These are phyloP conservation scores for Ctenicera cuprea DNA, from an alignment of 2,888 invertebrate genomes.

Conservation along the genomic window DNA sequence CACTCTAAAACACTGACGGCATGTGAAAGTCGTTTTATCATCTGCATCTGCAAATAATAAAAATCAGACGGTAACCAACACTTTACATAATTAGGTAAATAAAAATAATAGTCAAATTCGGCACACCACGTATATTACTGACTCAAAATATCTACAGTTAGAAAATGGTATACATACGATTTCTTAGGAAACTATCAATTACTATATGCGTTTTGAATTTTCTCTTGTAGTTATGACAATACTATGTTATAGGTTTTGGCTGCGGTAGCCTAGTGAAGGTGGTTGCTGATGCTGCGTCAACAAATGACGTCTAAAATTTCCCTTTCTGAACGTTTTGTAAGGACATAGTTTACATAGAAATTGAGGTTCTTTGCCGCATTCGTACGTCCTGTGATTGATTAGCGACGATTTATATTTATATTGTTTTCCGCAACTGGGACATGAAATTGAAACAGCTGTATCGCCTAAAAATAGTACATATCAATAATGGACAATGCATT, in stretches of 20 bases:
- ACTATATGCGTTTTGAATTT: no score
- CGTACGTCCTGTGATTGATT: slow-evolving; percentile 57
- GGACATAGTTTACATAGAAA: slow-evolving; percentile 55
- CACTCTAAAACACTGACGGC: slow-evolving; percentile 46
- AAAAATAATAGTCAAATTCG: no score
- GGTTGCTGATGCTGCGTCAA: background rate
- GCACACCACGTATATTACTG: no score
- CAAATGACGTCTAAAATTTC: slow-evolving; percentile 31
- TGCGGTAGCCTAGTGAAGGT: background rate
- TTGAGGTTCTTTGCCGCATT: slow-evolving; percentile 62
- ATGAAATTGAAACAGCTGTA: slow-evolving; percentile 57
- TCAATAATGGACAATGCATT: no score
- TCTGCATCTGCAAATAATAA: background rate
- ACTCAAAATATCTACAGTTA: no score
- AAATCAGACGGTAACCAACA: background rate
- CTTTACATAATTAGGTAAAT: no score
- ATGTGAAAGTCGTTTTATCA: background rate
- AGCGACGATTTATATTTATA: slow-evolving; percentile 55
- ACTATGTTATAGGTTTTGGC: no score
- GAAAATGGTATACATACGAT: no score
- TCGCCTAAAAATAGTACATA: background rate
- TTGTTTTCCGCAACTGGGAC: slow-evolving; percentile 60
- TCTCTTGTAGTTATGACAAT: no score
- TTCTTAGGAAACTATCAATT: no score
- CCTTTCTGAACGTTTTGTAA: slow-evolving; percentile 29